Evolutionary conservation across 2,113 vertebrate genomes (phyloP).

Genomic region (Benitochromis conjunctus): DNA sequence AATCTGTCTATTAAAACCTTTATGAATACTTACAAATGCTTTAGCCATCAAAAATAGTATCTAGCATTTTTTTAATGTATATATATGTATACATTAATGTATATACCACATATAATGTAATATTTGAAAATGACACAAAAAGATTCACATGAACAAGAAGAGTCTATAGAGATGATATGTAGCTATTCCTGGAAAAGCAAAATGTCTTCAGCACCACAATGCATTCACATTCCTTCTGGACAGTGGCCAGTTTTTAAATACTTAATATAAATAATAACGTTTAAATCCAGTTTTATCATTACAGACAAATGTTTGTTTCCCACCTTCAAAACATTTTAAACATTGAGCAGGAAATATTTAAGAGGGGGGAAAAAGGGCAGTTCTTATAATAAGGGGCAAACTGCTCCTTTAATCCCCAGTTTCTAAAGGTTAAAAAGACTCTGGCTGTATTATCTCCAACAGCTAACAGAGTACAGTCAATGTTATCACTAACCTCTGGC

Average conservation of each 20-base stretch:
- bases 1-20: accelerated
- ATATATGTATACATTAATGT: too few relatives aligned
- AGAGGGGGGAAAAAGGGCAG: accelerated
- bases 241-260: neutral
- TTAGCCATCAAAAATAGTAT: accelerated
- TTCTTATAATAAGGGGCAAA: neutral
- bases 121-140: neutral
- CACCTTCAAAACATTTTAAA: neutral
- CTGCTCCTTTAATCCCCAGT: neutral
- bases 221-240: neutral
- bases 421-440: neutral
- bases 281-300: neutral
- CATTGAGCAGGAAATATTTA: neutral
- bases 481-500: neutral
- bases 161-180: accelerated
- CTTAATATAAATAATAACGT: neutral
- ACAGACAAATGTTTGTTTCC: neutral
- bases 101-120: neutral
- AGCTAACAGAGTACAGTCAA: neutral
- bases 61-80: neutral
- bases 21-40: neutral
- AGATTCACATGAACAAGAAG: neutral
- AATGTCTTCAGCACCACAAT: accelerated
- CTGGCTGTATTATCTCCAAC: neutral
- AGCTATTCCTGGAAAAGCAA: neutral